These are phyloP conservation scores for Leptodactylus fallax DNA, from an alignment of 2,797 vertebrate genomes.

Conservation along the genomic window DNA sequence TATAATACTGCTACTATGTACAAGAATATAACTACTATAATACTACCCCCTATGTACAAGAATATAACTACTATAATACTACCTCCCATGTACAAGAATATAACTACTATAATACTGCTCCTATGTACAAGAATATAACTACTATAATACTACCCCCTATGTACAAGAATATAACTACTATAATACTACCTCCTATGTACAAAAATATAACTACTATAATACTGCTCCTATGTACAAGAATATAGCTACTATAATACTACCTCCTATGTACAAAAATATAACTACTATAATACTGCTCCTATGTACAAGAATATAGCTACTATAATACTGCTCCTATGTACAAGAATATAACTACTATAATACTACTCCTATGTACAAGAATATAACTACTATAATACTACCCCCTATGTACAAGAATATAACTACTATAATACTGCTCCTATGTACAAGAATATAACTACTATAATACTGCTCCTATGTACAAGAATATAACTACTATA, in stretches of 20 bases:
- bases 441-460: constrained; percentile 27
- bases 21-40: constrained; percentile 16
- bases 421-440: constrained; percentile 9
- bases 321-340: not conserved
- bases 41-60: not conserved
- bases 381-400: not conserved
- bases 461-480: constrained; percentile 17
- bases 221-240: too few species aligned
- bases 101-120: constrained; percentile 18
- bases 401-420: not conserved
- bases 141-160: not conserved
- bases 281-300: not conserved
- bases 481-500: constrained; percentile 30
- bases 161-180: too few species aligned
- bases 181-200: too few species aligned
- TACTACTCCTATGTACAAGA: not conserved
- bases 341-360: constrained; percentile 9
- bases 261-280: not conserved
- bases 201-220: too few species aligned
- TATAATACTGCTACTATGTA: not conserved
- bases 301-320: not conserved
- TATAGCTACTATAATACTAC: not conserved
- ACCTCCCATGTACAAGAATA: not conserved
- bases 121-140: constrained; percentile 8
- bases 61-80: constrained; percentile 10